These are phyloP conservation scores for Nemotelus pantherinus DNA, from an alignment of 2,888 invertebrate species.

Conservation along the genomic window DNA sequence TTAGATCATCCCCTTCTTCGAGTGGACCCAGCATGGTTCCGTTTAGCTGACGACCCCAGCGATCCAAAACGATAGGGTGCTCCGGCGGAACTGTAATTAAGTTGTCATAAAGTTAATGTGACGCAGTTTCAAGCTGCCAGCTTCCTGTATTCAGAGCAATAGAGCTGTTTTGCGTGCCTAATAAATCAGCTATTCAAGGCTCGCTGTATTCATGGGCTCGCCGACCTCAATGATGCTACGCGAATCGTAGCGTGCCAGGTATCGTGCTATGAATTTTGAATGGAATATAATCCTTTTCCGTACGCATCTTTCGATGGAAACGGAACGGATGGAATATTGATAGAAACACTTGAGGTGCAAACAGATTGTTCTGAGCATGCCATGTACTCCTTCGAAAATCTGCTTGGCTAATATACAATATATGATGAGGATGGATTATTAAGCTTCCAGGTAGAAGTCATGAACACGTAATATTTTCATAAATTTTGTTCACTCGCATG, in stretches of 20 bases:
- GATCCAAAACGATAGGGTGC: constrained; percentile 79
- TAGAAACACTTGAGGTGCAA: too few relatives aligned
- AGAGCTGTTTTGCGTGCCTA: constrained; percentile 34
- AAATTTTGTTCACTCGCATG: too few relatives aligned
- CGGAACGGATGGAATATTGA: too few relatives aligned
- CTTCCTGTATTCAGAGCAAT: constrained; percentile 9
- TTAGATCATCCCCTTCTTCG: constrained; percentile 80
- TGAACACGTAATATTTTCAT: too few relatives aligned
- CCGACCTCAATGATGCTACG: neutral
- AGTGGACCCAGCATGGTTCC: constrained; percentile 77
- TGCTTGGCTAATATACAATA: too few relatives aligned
- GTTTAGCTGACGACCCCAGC: constrained; percentile 79
- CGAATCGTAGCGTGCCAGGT: neutral
- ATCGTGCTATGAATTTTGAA: too few relatives aligned
- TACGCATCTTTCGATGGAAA: too few relatives aligned
- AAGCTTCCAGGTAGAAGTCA: too few relatives aligned
- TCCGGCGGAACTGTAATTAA: constrained; percentile 77
- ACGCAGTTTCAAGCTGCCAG: constrained; percentile 24
- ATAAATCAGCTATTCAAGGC: constrained; percentile 36
- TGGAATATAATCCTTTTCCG: too few relatives aligned
- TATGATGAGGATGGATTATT: too few relatives aligned
- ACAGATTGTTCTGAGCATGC: too few relatives aligned
- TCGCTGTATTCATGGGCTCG: neutral
- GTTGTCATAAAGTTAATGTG: constrained; percentile 45
- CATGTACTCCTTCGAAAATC: too few relatives aligned